Evolutionary conservation across 2,888 invertebrate genomes (phyloP).

Genomic region (Chymomyza procnemis): DNA sequence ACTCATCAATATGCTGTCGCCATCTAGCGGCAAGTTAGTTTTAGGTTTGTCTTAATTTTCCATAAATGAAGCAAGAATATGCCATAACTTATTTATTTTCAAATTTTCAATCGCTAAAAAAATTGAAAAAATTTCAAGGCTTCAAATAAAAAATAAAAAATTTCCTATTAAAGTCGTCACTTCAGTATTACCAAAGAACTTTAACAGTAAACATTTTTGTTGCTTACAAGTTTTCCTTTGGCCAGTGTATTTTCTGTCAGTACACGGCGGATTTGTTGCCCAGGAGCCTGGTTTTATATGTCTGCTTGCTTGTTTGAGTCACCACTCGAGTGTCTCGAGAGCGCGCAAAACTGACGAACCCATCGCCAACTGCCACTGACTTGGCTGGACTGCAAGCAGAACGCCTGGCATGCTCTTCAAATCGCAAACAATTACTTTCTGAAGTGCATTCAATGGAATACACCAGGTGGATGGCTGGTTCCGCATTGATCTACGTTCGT

Average conservation of each 20-base stretch:
- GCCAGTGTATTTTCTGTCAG: neutral
- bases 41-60: too few relatives aligned
- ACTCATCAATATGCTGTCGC: too few relatives aligned
- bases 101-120: too few relatives aligned
- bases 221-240: neutral
- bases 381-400: neutral
- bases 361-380: neutral
- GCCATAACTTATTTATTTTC: too few relatives aligned
- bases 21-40: too few relatives aligned
- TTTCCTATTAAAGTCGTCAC: too few relatives aligned
- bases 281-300: conserved; percentile 14
- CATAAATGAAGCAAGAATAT: too few relatives aligned
- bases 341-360: conserved; percentile 39
- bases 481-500: conserved; percentile 56
- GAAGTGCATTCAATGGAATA: conserved; percentile 53
- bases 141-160: too few relatives aligned
- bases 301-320: conserved; percentile 37
- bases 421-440: conserved; percentile 75
- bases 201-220: too few relatives aligned
- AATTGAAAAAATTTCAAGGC: too few relatives aligned
- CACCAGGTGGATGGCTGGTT: conserved; percentile 19
- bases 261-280: conserved; percentile 4
- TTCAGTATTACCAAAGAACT: too few relatives aligned
- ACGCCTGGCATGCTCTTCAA: conserved; percentile 53
- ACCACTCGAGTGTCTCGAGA: conserved; percentile 70